phyloP scores from a whole-genome alignment of 2,113 vertebrate genomes.

The Oceanites oceanicus region DNA sequence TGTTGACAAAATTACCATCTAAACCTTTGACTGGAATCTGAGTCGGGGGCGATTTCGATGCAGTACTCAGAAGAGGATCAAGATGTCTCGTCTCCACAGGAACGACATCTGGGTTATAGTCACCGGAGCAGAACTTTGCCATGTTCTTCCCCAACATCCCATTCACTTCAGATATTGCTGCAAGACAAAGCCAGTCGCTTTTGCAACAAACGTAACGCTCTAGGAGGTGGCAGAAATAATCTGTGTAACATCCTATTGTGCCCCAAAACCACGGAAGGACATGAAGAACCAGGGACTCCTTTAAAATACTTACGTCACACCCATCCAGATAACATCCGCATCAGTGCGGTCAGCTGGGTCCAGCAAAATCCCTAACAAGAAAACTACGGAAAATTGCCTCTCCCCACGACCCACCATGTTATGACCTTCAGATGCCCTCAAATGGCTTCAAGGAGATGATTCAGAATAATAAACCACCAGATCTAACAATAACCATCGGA shows the following conservation, averaged over 20 bases:
- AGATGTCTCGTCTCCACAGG: slow-evolving; percentile 72
- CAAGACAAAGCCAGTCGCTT: background rate
- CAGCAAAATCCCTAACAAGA: background rate
- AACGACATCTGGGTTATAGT: slow-evolving; percentile 60
- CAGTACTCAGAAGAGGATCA: slow-evolving; percentile 76
- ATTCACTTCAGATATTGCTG: slow-evolving; percentile 83
- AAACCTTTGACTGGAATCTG: slow-evolving; percentile 75
- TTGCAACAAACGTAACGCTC: background rate
- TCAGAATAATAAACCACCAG: background rate
- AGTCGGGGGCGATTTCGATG: slow-evolving; percentile 50
- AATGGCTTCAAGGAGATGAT: background rate
- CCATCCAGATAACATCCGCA: background rate
- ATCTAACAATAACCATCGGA: background rate
- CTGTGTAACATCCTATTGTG: fast-evolving
- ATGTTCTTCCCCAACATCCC: slow-evolving; percentile 79
- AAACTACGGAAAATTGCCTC: background rate
- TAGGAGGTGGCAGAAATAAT: fast-evolving
- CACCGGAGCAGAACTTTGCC: slow-evolving; percentile 81
- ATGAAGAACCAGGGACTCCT: background rate
- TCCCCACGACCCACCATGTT: background rate
- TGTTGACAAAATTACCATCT: slow-evolving; percentile 74
- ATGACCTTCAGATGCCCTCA: background rate
- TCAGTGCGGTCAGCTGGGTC: fast-evolving
- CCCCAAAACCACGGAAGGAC: background rate
- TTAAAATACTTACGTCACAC: background rate